Base-by-base conservation (phyloP, 2,888 invertebrate species). In the Pterobdella sp. region DNA sequence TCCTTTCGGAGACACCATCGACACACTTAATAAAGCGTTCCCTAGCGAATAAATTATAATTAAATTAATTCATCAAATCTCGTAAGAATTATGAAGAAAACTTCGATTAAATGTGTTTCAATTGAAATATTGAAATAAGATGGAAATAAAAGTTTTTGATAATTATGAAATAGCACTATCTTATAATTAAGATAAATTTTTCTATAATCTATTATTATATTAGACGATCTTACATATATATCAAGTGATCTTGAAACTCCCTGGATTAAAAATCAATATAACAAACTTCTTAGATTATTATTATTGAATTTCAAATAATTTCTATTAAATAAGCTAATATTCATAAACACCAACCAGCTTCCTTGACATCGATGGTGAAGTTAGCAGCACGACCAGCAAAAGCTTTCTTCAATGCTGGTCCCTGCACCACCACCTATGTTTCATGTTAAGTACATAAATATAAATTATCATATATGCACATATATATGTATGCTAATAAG, bases 321-420 rank as follows among this genome's bases (percentile, higher is more conserved):
- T 10, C n/a, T 26, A 29, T 63, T 10, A 31, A 29, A 22, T 26
- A 0, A 0, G n/a, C n/a, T n/a, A n/a, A n/a, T n/a, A n/a, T n/a
- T n/a, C n/a, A n/a, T n/a, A 7, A n/a, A 22, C 3, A 75, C 87
- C 84, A 85, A 95, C 97, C 97, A 75, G 96, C 97, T 82, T 93
- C 92, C 67, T 90, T 89, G 74, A 91, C 91, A 78, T 90, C 90
- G 29, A 97, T 89, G 1, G 90, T 91, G 84, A 97, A 95, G 82
- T 90, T 91, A 82, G 94, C 94, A 81, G 92, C 91, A 81, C 94
- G 92, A 83, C 92, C 92, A 76, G 93, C 85, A 81, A 92, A 93
- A 29, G 95, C 95, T 84, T 93, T 94, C 87, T 96, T 94, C 80
- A 97, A 85, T 0, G 96, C 97, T 89, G 94, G 91, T 75, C 97